Percentiles rank a stretch among this genome's conserved stretches.
Evolutionary conservation across 2,797 vertebrate genomes (phyloP).

Genomic region (Corythornis leucogaster): DNA sequence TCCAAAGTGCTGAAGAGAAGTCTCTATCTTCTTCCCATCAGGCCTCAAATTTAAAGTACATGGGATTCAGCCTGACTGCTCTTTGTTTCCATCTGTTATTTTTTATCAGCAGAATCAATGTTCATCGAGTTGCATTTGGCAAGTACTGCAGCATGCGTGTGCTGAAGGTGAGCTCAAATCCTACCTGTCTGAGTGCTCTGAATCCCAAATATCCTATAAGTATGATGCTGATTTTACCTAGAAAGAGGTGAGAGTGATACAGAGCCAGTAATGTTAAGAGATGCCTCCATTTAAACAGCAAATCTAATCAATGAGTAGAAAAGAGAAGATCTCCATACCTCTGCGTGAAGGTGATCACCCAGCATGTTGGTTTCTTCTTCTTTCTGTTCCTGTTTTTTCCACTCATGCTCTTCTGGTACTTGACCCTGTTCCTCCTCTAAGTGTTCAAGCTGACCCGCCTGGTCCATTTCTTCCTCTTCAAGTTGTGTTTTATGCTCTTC

Average conservation of each 20-base stretch:
- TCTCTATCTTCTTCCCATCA: background rate
- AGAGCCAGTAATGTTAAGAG: background rate
- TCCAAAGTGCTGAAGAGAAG: background rate
- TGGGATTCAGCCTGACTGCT: background rate
- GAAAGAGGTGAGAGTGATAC: background rate
- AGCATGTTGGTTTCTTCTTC: constrained; percentile 78
- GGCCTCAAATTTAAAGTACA: background rate
- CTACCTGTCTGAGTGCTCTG: background rate
- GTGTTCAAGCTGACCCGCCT: constrained; percentile 89
- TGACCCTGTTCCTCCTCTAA: constrained; percentile 90
- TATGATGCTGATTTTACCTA: background rate
- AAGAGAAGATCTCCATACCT: constrained; percentile 37
- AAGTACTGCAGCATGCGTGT: background rate
- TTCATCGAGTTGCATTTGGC: background rate
- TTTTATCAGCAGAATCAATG: constrained; percentile 24
- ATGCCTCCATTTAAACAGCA: background rate
- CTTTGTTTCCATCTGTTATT: constrained; percentile 3
- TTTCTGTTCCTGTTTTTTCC: constrained; percentile 72
- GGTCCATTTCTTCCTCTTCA: constrained; percentile 94
- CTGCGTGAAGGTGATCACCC: constrained; percentile 35
- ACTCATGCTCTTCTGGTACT: constrained; percentile 78
- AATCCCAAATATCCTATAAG: background rate
- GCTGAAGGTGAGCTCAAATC: background rate
- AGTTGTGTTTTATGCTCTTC: constrained; percentile 86
- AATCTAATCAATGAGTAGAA: background rate